These are phyloP conservation scores for Enteromius paludinosus DNA, from an alignment of 2,797 vertebrate species.

Conservation along the genomic window DNA sequence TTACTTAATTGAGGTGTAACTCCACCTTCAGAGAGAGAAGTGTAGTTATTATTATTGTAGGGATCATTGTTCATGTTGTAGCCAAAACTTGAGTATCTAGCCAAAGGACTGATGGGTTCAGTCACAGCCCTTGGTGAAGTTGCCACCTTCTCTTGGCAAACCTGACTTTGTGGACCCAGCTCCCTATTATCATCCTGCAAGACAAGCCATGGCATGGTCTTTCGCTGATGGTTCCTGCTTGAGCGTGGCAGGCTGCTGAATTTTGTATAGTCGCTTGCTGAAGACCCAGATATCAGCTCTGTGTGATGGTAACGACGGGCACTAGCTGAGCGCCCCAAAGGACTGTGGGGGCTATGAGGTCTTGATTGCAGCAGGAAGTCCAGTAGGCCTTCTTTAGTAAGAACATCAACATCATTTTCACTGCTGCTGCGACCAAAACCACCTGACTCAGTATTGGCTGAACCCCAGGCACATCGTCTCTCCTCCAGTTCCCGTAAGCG, in stretches of 20 bases:
- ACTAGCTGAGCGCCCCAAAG: slow-evolving; percentile 84
- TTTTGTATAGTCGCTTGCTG: slow-evolving; percentile 76
- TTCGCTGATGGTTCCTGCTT: slow-evolving; percentile 76
- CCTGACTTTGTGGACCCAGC: slow-evolving; percentile 60
- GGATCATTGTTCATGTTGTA: slow-evolving; percentile 66
- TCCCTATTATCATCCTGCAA: slow-evolving; percentile 77
- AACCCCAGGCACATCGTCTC: slow-evolving; percentile 85
- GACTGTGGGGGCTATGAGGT: slow-evolving; percentile 85
- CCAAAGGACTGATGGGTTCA: slow-evolving; percentile 75
- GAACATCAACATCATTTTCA: slow-evolving; percentile 91
- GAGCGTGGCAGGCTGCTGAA: slow-evolving; percentile 90
- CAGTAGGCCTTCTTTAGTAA: slow-evolving; percentile 87
- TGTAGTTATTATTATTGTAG: slow-evolving; percentile 69
- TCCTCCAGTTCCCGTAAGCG: slow-evolving; percentile 87
- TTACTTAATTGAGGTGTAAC: slow-evolving; percentile 64
- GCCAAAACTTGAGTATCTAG: slow-evolving; percentile 70
- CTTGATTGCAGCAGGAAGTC: slow-evolving; percentile 83
- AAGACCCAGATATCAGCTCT: slow-evolving; percentile 75
- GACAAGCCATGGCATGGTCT: slow-evolving; percentile 77
- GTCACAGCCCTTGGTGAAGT: slow-evolving; percentile 71
- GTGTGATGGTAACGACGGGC: slow-evolving; percentile 88
- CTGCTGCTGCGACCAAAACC: slow-evolving; percentile 93
- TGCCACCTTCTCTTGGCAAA: slow-evolving; percentile 63
- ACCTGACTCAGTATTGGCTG: slow-evolving; percentile 67
- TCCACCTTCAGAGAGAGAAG: slow-evolving; percentile 73